Conservation (phyloP, 2,888 invertebrate genomes). For the Odontothrips loti region DNA sequence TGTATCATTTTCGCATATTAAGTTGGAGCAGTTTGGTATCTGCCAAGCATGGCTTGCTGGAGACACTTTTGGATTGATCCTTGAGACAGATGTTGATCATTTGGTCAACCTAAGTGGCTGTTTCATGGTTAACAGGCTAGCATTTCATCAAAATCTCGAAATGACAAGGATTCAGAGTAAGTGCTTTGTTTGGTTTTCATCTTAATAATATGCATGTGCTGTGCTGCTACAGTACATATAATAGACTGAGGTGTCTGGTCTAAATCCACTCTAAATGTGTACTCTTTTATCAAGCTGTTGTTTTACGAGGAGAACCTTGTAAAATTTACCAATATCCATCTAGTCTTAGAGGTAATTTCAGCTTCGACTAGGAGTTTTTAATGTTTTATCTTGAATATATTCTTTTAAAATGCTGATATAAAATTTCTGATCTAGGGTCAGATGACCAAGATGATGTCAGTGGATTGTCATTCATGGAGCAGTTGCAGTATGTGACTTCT, state of each 20-base stretch:
- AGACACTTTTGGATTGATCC: conserved; percentile 66
- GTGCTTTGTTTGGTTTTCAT: conserved; percentile 41
- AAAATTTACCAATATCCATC: neutral
- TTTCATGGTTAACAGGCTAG: conserved; percentile 65
- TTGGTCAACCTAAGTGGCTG: conserved; percentile 67
- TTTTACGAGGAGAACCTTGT: neutral
- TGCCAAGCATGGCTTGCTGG: conserved; percentile 75
- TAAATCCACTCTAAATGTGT: neutral
- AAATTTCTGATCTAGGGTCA: neutral
- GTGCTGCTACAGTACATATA: too few relatives aligned
- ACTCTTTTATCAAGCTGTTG: neutral
- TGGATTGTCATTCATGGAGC: neutral
- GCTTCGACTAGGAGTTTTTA: neutral
- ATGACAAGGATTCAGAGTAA: conserved; percentile 74
- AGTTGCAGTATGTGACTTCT: neutral
- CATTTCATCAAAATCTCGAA: conserved; percentile 71
- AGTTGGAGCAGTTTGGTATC: conserved; percentile 76
- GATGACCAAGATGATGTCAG: neutral
- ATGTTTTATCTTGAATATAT: neutral
- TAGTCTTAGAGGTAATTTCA: neutral
- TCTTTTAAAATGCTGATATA: neutral
- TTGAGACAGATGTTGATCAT: conserved; percentile 72
- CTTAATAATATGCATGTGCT: neutral
- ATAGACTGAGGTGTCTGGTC: neutral
- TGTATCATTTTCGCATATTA: conserved; percentile 40